Base-by-base conservation (phyloP, 2,888 invertebrate genomes). In the Gerris lacustris region DNA sequence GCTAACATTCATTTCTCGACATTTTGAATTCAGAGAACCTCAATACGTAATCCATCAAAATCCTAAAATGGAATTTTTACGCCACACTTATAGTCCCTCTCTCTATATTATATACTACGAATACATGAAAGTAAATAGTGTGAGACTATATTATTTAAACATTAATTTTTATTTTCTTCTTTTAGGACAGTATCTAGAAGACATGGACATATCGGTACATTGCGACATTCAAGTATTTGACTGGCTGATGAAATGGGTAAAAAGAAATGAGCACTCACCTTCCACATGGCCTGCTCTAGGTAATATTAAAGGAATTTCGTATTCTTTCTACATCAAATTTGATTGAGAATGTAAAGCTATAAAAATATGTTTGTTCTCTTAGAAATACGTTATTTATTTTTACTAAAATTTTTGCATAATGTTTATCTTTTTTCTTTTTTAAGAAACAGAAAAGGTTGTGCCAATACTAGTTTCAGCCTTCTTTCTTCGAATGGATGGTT, bases 211-310 rank as follows among this genome's bases (percentile, higher is more conserved):
- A 76, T 95, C 95, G 0, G 96, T 97, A 0, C 96, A 96, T 79
- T 97, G 96, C 79, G 96, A 97, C 81, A 90, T 97, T 71, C 86
- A 91, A 79, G 94, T 96, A 73, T 97, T 97, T 80, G 96, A 96
- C 77, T 96, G 96, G 95, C 82, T 97, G 69, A 94, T 96, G 91
- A 87, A 89, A 75, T 96, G 96, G 93, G 92, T 96, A n/a, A 94
- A 71, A 70, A 63, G 64, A 62, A 18, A 94, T 80, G 85, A 87
- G 45, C 90, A 90, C 76, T 82, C 84, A 0, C 31, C 31, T 31
- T 83, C 86, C 72, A 82, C 86, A 72, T 85, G 86, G 84, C 91
- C 92, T 6, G 72, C 70, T 45, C 74, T 79, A 47, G 79, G 79
- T 78, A 75, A 73, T 71, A 31, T 31, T 4, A 31, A 31, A 31